A percentile compares a stretch with the other conserved stretches of the same genome.
Conservation (phyloP, 2,888 invertebrate species). For the Eueremaeus valkanovi region DNA sequence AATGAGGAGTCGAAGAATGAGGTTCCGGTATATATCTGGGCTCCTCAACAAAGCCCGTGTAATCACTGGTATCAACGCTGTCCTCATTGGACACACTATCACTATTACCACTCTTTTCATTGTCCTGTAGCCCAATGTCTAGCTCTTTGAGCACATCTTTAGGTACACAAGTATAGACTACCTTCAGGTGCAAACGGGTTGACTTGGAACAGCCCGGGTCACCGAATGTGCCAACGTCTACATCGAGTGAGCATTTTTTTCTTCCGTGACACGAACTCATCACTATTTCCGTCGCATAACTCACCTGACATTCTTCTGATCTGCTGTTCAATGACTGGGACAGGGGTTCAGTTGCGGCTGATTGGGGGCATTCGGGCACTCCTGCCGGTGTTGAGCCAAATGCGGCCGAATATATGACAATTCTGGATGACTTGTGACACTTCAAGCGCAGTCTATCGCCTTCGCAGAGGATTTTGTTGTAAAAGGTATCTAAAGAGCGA, state of each 20-base stretch:
- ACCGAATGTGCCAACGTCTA: slow-evolving; percentile 48
- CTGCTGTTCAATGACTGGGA: slow-evolving; percentile 54
- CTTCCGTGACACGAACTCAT: slow-evolving; percentile 65
- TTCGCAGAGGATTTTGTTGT: slow-evolving; percentile 88
- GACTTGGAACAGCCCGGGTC: slow-evolving; percentile 47
- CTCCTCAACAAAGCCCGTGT: slow-evolving; percentile 32
- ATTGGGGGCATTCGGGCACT: slow-evolving; percentile 78
- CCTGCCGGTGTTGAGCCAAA: slow-evolving; percentile 85
- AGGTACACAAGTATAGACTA: slow-evolving; percentile 49
- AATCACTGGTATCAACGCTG: slow-evolving; percentile 22
- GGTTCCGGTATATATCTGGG: slow-evolving; percentile 35
- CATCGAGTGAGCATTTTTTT: slow-evolving; percentile 47
- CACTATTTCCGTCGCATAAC: slow-evolving; percentile 84
- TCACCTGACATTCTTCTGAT: slow-evolving; percentile 72
- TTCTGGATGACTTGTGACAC: slow-evolving; percentile 79
- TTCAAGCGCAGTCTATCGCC: slow-evolving; percentile 80
- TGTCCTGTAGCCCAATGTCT: slow-evolving; percentile 1
- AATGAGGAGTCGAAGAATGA: not conserved
- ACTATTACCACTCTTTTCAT: slow-evolving; percentile 2
- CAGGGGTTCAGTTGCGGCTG: slow-evolving; percentile 62
- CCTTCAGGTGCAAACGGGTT: slow-evolving; percentile 49
- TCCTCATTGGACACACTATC: slow-evolving; percentile 5
- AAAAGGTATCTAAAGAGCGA: slow-evolving; percentile 74
- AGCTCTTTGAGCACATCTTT: slow-evolving; percentile 36
- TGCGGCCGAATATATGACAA: slow-evolving; percentile 87